Percentiles rank a stretch among this genome's conserved stretches.
Evolutionary conservation across 2,888 invertebrate genomes (phyloP).

Genomic region (Diplazon laetatorius): DNA sequence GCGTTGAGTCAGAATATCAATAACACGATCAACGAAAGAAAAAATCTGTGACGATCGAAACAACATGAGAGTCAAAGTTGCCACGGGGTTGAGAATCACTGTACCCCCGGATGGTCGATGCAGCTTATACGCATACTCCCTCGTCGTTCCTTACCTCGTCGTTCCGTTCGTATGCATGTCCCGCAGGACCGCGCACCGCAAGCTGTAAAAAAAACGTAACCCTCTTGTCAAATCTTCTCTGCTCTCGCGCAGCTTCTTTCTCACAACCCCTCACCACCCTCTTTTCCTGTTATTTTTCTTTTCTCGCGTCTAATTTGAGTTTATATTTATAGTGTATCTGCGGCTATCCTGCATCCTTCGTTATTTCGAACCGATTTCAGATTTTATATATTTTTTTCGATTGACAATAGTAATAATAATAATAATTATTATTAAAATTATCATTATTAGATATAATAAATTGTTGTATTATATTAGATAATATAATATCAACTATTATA

Average conservation of each 20-base stretch:
- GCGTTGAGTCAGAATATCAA: no score
- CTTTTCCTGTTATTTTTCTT: conserved; percentile 35
- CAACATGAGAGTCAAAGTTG: conserved; percentile 1
- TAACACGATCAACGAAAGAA: neutral
- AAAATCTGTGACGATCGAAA: neutral
- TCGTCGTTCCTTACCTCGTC: conserved; percentile 9
- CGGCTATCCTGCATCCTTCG: no score
- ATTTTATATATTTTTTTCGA: no score
- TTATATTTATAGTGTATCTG: no score
- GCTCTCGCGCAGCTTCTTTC: conserved; percentile 46
- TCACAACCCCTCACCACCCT: no score
- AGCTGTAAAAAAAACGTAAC: conserved; percentile 31
- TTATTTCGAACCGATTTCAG: no score
- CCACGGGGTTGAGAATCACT: conserved; percentile 67
- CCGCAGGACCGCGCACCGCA: conserved; percentile 29
- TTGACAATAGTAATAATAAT: no score
- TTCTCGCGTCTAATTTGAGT: no score
- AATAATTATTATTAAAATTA: no score
- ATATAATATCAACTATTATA: no score
- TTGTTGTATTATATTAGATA: no score
- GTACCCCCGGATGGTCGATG: conserved; percentile 57
- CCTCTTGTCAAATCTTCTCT: conserved; percentile 33
- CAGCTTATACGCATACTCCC: conserved; percentile 23
- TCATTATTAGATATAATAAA: no score
- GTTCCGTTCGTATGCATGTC: neutral